Percentiles rank a stretch among this genome's conserved stretches.
Conservation (phyloP, 2,888 invertebrate species). For the Homarus gammarus region DNA sequence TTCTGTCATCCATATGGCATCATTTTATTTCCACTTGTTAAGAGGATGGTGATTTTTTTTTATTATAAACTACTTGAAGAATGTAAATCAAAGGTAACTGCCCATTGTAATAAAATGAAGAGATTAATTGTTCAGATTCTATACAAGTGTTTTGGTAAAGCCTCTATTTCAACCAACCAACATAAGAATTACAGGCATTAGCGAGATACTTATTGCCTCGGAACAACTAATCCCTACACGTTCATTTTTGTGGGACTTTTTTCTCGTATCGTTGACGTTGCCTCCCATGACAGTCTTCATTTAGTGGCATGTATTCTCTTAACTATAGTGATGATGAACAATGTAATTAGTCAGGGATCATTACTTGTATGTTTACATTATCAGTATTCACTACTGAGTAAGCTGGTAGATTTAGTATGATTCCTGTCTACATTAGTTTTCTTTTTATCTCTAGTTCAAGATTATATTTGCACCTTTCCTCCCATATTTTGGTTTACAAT, state of each 20-base stretch:
- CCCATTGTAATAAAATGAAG: background rate
- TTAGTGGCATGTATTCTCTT: background rate
- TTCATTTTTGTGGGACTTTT: constrained; percentile 17
- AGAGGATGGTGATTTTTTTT: constrained; percentile 19
- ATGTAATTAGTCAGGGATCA: background rate
- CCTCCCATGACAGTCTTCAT: constrained; percentile 2
- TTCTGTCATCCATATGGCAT: background rate
- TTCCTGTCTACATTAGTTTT: background rate
- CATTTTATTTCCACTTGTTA: constrained; percentile 27
- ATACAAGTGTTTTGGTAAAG: constrained; percentile 22
- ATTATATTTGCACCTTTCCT: constrained; percentile 28
- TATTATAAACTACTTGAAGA: background rate
- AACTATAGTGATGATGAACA: background rate
- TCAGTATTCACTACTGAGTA: constrained; percentile 11
- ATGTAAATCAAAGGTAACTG: constrained; percentile 14
- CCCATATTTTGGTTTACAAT: constrained; percentile 50
- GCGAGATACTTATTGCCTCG: constrained; percentile 13
- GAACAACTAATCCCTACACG: background rate
- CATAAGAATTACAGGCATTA: constrained; percentile 26
- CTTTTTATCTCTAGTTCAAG: constrained; percentile 28
- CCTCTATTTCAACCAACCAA: constrained; percentile 17
- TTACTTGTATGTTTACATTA: constrained; percentile 15
- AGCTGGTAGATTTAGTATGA: constrained; percentile 8
- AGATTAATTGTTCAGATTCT: constrained; percentile 26
- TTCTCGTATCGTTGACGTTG: constrained; percentile 16